Evolutionary conservation across 2,797 vertebrate species (phyloP).

Genomic region (Bovichtus diacanthus): DNA sequence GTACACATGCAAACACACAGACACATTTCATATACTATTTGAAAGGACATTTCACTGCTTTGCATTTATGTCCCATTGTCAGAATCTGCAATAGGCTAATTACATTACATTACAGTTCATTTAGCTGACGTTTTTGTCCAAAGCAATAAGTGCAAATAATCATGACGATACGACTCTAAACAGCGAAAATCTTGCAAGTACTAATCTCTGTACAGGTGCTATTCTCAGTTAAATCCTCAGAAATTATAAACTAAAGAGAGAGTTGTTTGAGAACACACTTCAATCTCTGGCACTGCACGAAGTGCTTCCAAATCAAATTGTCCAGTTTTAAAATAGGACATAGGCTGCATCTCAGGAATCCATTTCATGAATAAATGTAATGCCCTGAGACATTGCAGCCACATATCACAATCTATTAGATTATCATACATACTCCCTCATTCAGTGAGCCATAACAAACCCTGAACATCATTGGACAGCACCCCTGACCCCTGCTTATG

Average conservation of each 20-base stretch:
- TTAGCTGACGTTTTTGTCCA: too few species aligned
- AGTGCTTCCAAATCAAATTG: slow-evolving; percentile 55
- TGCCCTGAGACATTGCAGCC: neutral
- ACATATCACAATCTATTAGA: slow-evolving; percentile 28
- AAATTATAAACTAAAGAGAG: slow-evolving; percentile 31
- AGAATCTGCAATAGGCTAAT: neutral
- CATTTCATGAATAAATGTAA: slow-evolving; percentile 51
- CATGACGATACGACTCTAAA: too few species aligned
- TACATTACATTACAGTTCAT: too few species aligned
- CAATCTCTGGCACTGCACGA: slow-evolving; percentile 42
- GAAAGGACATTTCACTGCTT: neutral
- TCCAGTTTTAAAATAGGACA: slow-evolving; percentile 7
- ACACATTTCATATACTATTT: neutral
- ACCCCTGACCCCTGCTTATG: neutral
- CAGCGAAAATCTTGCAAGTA: too few species aligned
- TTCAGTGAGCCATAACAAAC: slow-evolving; percentile 21
- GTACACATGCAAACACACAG: neutral
- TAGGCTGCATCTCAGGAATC: slow-evolving; percentile 15
- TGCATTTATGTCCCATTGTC: neutral
- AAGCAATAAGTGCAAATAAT: too few species aligned
- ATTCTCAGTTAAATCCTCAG: neutral
- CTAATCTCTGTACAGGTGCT: neutral
- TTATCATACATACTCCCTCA: slow-evolving; percentile 20
- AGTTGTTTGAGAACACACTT: slow-evolving; percentile 40
- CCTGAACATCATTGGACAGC: neutral